Evolutionary conservation across 53 echinoderm and acorn worm species (phyloP).

Genomic region (Henricia sp.): DNA sequence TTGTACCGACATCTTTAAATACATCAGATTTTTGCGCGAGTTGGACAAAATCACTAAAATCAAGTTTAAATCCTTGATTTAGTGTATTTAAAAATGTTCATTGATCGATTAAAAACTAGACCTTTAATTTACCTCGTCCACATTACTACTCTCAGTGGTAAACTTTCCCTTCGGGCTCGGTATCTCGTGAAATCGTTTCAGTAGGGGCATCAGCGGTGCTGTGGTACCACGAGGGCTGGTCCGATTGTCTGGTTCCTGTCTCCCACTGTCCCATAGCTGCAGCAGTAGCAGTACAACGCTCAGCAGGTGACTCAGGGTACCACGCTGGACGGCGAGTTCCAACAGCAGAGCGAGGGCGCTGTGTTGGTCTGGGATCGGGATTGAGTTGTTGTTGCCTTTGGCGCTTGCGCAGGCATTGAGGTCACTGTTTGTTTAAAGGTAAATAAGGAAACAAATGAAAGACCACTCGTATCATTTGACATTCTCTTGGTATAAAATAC

Average conservation of each 20-base stretch:
- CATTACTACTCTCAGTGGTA: constrained; percentile 56
- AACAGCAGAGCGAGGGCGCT: constrained; percentile 90
- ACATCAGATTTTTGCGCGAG: too few relatives aligned
- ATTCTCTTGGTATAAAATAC: too few relatives aligned
- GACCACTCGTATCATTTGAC: too few relatives aligned
- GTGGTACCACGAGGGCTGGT: constrained; percentile 93
- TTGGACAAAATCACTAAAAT: too few relatives aligned
- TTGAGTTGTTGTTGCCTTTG: constrained; percentile 90
- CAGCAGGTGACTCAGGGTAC: constrained; percentile 94
- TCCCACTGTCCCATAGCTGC: constrained; percentile 96
- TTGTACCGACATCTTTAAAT: too few relatives aligned
- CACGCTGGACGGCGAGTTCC: constrained; percentile 94
- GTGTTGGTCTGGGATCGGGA: constrained; percentile 95
- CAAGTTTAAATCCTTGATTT: too few relatives aligned
- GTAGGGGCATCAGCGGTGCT: constrained; percentile 88
- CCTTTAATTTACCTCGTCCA: constrained; percentile 73
- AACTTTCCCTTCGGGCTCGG: constrained; percentile 84
- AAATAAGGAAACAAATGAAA: background rate
- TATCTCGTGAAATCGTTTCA: constrained; percentile 88
- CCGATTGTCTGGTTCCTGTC: constrained; percentile 94
- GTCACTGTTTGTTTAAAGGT: constrained; percentile 59
- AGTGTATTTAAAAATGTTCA: background rate
- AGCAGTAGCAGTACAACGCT: constrained; percentile 87
- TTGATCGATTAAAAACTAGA: background rate
- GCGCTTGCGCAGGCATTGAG: constrained; percentile 98